Evolutionary conservation across 2,888 invertebrate genomes (phyloP), one percentile per base, ranked within the genome.

Genomic region (Amblyjoppa fuscipennis): DNA sequence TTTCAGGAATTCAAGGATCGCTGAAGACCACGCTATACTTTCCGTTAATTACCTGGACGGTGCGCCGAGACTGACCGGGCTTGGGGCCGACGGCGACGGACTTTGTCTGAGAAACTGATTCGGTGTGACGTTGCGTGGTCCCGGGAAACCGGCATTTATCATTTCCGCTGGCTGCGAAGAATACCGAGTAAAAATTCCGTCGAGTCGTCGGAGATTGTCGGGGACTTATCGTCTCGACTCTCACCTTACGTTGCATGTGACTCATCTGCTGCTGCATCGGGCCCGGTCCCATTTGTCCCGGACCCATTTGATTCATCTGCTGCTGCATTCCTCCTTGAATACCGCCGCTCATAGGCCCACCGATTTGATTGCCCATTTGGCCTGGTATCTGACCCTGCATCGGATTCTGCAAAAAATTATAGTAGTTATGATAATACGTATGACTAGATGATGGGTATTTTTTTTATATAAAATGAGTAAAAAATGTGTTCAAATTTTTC

Each of bases 51-150:
- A 92, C 93, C 92, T 92, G 9, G 92, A 86, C 0, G 96, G 96
- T 25, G 95, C 95, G 4, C 95, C 95, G 94, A 96, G 95, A 64
- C 95, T 96, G 45, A 96, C 97, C 0, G 96, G 96, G 68, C 97
- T 96, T 9, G 96, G 96, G 0, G 96, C 97, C 0, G 97, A 97
- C 0, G 97, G 97, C 20, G 97, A 97, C 0, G 97, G 97, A 91
- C 97, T 97, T 92, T 97, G 98, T 0, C 97, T 95, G 89, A 98
- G 95, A 94, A 97, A 98, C 92, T 97, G 97, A 88, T 95, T 96
- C 3, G 97, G 97, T 0, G 96, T 96, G 0, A 96, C 96, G 61
- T 96, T 96, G 0, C 97, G 95, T 79, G 95, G 93, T 38, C 93
- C 94, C 3, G 95, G 93, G 87, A 94, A 95, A 45, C 94, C 94